These are phyloP conservation scores for Chloropsis hardwickii DNA, from an alignment of 2,113 vertebrate genomes.

Conservation along the genomic window DNA sequence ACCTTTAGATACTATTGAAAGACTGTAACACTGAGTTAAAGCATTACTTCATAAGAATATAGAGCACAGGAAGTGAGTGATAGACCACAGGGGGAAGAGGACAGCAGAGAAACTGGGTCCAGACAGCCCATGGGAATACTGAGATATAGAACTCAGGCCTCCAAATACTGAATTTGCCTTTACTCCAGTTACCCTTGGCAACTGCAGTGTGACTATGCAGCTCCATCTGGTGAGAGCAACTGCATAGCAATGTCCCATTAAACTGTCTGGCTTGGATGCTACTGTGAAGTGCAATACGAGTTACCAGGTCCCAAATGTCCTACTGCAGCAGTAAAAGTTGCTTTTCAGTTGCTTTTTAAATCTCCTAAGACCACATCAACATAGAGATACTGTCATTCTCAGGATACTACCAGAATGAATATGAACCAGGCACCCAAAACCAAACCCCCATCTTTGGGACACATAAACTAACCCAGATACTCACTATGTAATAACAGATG, in stretches of 20 bases:
- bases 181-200: not conserved
- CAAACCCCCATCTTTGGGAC: accelerated
- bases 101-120: not conserved
- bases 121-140: not conserved
- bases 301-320: not conserved
- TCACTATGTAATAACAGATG: not conserved
- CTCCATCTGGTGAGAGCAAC: not conserved
- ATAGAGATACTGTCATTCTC: not conserved
- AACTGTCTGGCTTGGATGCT: not conserved
- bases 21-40: not conserved
- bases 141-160: not conserved
- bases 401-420: not conserved
- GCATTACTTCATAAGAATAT: not conserved
- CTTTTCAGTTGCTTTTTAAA: not conserved
- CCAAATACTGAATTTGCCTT: not conserved
- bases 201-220: not conserved
- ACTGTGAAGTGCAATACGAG: not conserved
- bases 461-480: not conserved
- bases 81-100: not conserved
- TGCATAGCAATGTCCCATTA: not conserved
- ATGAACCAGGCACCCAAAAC: not conserved
- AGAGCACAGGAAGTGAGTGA: not conserved
- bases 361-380: not conserved
- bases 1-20: not conserved
- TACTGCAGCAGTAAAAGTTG: not conserved